phyloP scores from a whole-genome alignment of 30 jellyfish, hydroid and myxozoan genomes.

The Aurelia sp. region DNA sequence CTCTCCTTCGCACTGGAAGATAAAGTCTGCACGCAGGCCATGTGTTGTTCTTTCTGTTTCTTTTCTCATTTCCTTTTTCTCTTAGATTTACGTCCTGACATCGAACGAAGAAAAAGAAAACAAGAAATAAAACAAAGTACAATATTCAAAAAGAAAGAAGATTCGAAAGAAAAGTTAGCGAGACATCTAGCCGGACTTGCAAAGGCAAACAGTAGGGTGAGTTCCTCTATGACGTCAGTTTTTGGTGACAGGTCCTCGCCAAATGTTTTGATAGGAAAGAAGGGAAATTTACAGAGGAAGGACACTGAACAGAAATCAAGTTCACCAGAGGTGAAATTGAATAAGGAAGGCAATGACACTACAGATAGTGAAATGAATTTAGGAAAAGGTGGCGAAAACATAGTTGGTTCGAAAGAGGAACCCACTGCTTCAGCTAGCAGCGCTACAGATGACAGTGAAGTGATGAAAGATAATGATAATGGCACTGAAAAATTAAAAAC shows the following conservation, averaged over 20 bases:
- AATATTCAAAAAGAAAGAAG: slow-evolving; percentile 21
- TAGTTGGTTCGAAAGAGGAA: too few species aligned
- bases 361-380: background rate
- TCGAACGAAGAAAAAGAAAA: slow-evolving; percentile 31
- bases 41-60: too few species aligned
- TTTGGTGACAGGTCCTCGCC: background rate
- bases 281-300: background rate
- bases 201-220: background rate
- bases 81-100: slow-evolving; percentile 75
- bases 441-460: background rate
- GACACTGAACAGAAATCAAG: background rate
- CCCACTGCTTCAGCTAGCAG: too few species aligned
- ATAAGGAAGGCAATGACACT: background rate
- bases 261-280: slow-evolving; percentile 9
- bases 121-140: slow-evolving; percentile 66
- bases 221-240: background rate
- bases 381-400: too few species aligned
- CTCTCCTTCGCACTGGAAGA: too few species aligned
- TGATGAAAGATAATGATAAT: background rate
- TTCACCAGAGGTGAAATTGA: background rate
- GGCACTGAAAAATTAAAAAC: background rate
- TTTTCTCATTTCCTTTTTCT: background rate
- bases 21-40: too few species aligned
- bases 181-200: slow-evolving; percentile 63
- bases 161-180: slow-evolving; percentile 46